Conservation (phyloP, 2,797 vertebrate species). For the Gymnothorax javanicus region DNA sequence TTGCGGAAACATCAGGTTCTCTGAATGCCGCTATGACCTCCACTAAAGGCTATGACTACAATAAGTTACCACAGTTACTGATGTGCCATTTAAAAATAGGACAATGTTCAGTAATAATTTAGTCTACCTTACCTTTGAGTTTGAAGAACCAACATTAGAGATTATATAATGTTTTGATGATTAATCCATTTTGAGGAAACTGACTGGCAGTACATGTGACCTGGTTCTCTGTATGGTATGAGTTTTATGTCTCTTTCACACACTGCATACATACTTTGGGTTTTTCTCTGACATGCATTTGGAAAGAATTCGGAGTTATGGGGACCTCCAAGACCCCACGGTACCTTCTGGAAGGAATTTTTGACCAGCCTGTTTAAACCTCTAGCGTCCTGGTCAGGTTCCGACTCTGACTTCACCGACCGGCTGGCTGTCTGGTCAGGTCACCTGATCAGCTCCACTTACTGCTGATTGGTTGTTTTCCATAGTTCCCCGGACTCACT, state of each 20-base stretch:
- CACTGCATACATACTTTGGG: background rate
- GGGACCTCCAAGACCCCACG: background rate
- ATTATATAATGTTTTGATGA: too few relatives aligned
- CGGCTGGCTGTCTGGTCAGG: background rate
- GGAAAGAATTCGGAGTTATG: background rate
- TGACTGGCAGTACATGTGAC: background rate
- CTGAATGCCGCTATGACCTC: background rate
- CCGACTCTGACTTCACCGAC: background rate
- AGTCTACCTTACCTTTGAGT: background rate
- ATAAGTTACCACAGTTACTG: background rate
- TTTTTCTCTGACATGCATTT: background rate
- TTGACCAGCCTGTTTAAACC: background rate
- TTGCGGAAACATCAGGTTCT: too few relatives aligned
- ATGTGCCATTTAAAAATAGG: background rate
- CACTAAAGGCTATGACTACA: background rate
- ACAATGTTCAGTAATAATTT: background rate
- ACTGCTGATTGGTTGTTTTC: background rate
- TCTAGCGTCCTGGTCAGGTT: background rate
- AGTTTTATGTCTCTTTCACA: background rate
- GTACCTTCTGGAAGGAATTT: background rate
- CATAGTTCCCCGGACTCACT: background rate
- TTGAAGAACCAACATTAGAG: background rate
- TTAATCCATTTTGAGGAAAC: too few relatives aligned
- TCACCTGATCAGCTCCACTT: background rate
- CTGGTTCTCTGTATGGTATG: background rate